These are phyloP conservation scores for Myotis pilosus DNA, from an alignment of 2,797 vertebrate genomes.

Conservation along the genomic window DNA sequence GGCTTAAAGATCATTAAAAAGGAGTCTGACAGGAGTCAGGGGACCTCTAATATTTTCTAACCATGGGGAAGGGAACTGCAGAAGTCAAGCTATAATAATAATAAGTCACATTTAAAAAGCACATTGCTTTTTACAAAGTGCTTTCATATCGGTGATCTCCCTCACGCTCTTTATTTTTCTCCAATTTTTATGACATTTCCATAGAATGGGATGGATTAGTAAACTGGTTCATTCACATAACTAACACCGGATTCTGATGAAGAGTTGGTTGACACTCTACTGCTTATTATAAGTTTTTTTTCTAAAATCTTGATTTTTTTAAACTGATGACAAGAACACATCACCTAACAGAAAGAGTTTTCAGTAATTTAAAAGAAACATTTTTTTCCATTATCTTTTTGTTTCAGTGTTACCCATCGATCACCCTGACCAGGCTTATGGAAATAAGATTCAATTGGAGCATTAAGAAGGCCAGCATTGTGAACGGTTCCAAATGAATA, in stretches of 20 bases:
- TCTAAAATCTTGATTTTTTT: not conserved
- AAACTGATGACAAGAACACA: not conserved
- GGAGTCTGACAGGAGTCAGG: conserved; percentile 66
- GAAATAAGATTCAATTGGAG: conserved; percentile 59
- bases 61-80: conserved; percentile 60
- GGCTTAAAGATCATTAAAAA: conserved; percentile 73
- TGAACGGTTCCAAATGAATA: conserved; percentile 55
- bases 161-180: conserved; percentile 38
- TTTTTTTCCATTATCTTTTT: conserved; percentile 46
- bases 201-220: not conserved
- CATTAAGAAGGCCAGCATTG: conserved; percentile 59
- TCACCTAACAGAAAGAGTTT: conserved; percentile 30
- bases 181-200: conserved; percentile 51
- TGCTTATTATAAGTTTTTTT: conserved; percentile 17
- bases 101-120: conserved; percentile 56
- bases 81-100: conserved; percentile 61
- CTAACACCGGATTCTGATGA: not conserved
- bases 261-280: conserved; percentile 12
- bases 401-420: conserved; percentile 24
- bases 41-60: conserved; percentile 65
- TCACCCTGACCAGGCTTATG: conserved; percentile 29
- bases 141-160: conserved; percentile 29
- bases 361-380: conserved; percentile 46
- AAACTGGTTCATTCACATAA: not conserved
- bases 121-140: conserved; percentile 50